phyloP scores from a whole-genome alignment of 2,113 vertebrate genomes.

The Pseudopodoces humilis region DNA sequence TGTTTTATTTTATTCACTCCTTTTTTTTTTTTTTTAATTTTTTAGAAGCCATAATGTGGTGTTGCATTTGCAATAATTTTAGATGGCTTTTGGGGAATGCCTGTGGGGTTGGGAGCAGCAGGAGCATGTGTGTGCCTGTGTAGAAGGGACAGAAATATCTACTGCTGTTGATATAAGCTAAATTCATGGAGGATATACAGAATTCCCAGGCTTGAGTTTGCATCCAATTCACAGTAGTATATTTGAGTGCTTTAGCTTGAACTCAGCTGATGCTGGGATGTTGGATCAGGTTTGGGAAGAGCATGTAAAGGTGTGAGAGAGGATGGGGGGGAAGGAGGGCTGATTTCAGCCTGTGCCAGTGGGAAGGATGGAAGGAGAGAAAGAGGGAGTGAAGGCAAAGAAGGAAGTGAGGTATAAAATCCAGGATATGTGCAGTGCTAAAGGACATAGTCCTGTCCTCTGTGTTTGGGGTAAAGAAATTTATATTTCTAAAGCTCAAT shows the following conservation, averaged over 20 bases:
- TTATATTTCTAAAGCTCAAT: background rate
- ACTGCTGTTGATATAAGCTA: background rate
- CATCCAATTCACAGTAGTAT: background rate
- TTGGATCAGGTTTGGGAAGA: background rate
- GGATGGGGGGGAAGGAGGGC: background rate
- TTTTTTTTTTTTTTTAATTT: background rate
- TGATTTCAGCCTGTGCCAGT: background rate
- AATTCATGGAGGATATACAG: background rate
- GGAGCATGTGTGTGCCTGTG: background rate
- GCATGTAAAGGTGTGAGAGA: background rate
- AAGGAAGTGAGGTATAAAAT: background rate
- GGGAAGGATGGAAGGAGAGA: background rate
- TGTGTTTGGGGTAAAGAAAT: background rate
- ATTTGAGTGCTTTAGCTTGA: background rate
- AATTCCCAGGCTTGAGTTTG: background rate
- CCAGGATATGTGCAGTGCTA: background rate
- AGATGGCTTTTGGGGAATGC: conserved; percentile 48
- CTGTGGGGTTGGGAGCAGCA: conserved; percentile 13
- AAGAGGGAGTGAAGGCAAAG: background rate
- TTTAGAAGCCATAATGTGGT: background rate
- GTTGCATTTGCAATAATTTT: conserved; percentile 37
- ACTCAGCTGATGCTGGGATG: background rate
- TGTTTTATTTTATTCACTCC: background rate
- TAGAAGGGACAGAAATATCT: conserved; percentile 11
- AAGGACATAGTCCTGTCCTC: background rate